Conservation (phyloP, 2,797 vertebrate species). For the Tinamus major region DNA sequence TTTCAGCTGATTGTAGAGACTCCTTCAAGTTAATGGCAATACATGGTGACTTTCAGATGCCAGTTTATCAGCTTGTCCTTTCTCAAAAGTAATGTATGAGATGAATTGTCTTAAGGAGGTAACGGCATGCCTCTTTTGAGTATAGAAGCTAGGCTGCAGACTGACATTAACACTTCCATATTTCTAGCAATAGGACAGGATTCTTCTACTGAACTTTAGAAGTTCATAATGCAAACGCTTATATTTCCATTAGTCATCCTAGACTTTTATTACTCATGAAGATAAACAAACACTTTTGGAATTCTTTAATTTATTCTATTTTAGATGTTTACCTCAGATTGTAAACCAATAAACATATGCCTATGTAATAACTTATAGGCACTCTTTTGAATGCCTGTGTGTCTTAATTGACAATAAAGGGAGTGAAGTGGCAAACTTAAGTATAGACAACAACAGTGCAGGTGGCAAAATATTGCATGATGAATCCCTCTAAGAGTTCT, state of each 20-base stretch:
- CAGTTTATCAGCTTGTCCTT: not conserved
- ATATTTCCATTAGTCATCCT: not conserved
- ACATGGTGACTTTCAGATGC: not conserved
- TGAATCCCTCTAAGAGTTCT: not conserved
- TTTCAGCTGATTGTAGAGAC: not conserved
- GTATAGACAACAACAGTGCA: not conserved
- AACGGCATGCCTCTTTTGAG: not conserved
- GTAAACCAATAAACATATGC: not conserved
- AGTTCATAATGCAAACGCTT: not conserved
- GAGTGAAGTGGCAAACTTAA: not conserved
- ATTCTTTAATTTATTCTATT: not conserved
- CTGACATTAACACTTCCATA: not conserved
- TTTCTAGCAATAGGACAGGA: not conserved
- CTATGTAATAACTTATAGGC: not conserved
- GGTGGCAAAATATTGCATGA: not conserved
- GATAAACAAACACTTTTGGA: not conserved
- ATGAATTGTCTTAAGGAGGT: not conserved
- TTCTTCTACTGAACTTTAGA: not conserved
- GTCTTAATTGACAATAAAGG: not conserved
- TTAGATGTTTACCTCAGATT: not conserved
- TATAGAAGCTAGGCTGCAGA: not conserved
- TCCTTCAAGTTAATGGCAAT: not conserved
- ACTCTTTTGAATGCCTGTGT: not conserved
- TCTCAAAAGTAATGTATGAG: not conserved
- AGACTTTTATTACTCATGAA: not conserved